Percentiles rank a stretch among this genome's conserved stretches.
Evolutionary conservation across 2,888 invertebrate species (phyloP).

Genomic region (Pachymerium ferrugineum): DNA sequence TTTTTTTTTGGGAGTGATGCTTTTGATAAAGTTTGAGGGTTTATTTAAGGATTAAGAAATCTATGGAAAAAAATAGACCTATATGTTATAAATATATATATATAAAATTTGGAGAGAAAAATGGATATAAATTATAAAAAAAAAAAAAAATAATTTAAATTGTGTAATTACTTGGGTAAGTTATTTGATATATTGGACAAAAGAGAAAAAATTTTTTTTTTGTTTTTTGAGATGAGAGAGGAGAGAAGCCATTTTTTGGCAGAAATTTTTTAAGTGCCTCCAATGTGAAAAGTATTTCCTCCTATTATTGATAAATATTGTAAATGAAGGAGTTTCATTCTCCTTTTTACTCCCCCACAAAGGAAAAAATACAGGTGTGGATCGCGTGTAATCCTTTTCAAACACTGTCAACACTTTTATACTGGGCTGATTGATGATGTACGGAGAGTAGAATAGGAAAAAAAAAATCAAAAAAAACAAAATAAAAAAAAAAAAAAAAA

Average conservation of each 20-base stretch:
- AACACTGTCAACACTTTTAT: not conserved
- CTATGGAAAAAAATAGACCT: not conserved
- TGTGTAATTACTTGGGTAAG: not conserved
- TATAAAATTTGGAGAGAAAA: not conserved
- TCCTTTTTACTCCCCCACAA: too few species aligned
- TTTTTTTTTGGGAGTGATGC: too few species aligned
- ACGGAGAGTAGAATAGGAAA: not conserved
- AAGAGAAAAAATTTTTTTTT: too few species aligned
- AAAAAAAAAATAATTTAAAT: not conserved
- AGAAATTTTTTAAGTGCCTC: not conserved
- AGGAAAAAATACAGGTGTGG: not conserved
- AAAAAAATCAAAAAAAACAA: too few species aligned
- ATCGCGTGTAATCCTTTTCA: not conserved
- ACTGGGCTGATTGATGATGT: not conserved
- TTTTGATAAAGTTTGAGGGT: not conserved
- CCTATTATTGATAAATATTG: not conserved
- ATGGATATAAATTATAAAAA: not conserved
- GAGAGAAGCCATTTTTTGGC: not conserved
- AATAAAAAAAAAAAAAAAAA: too few species aligned
- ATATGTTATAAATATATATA: not conserved
- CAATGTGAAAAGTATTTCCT: slow-evolving; percentile 3
- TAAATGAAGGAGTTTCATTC: too few species aligned
- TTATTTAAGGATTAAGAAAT: not conserved
- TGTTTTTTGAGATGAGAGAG: not conserved
- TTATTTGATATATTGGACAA: not conserved